Conservation (phyloP, 1,140 invertebrate species). For the Drosophila biarmipes region DNA sequence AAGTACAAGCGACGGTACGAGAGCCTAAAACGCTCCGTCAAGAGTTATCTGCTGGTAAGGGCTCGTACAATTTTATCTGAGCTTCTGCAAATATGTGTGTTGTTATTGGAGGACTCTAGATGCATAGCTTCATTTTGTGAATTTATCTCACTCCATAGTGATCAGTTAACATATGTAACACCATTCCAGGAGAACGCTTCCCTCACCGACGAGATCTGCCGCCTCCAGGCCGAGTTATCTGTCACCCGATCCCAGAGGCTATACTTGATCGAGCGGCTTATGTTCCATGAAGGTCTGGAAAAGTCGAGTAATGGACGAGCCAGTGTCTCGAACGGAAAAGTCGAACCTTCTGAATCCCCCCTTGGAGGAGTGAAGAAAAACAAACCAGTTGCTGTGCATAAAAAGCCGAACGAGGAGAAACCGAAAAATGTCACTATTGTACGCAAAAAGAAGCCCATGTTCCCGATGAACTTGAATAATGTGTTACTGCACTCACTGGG, state of each 20-base stretch:
- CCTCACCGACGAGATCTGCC: constrained; percentile 91
- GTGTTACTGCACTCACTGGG: constrained; percentile 92
- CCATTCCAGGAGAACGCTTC: constrained; percentile 90
- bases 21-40: constrained; percentile 21
- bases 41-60: constrained; percentile 31
- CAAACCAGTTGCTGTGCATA: constrained; percentile 13
- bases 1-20: constrained; percentile 35
- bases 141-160: neutral
- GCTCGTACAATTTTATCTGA: too few species aligned
- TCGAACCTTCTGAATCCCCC: constrained; percentile 12
- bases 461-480: constrained; percentile 90
- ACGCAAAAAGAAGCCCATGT: constrained; percentile 88
- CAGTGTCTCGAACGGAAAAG: constrained; percentile 34
- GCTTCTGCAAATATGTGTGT: too few species aligned
- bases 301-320: constrained; percentile 22
- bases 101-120: neutral
- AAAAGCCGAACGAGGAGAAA: constrained; percentile 41
- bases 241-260: constrained; percentile 90
- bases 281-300: constrained; percentile 86
- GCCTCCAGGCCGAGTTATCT: constrained; percentile 90
- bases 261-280: constrained; percentile 88
- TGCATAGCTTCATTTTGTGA: neutral
- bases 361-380: neutral
- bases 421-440: constrained; percentile 28
- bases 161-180: constrained; percentile 7